Evolutionary conservation across 2,797 vertebrate species (phyloP).

Genomic region (Myotis planiceps): DNA sequence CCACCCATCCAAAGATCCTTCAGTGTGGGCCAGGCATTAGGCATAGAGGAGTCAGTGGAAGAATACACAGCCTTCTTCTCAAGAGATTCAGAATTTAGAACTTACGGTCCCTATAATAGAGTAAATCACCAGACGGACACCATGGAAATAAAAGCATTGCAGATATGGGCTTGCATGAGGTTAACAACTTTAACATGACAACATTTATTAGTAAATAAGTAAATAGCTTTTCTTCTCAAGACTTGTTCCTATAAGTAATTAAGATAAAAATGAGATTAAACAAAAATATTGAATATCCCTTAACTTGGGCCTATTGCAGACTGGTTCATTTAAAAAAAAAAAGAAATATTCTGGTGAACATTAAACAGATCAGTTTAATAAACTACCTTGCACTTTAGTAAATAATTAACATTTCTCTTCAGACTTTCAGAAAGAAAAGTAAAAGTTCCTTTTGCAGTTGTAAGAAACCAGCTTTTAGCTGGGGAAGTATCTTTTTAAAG

Average conservation of each 20-base stretch:
- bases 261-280: conserved; percentile 66
- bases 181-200: conserved; percentile 35
- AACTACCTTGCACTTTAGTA: conserved; percentile 44
- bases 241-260: conserved; percentile 43
- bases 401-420: conserved; percentile 72
- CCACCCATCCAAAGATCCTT: background rate
- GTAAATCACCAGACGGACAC: background rate
- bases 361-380: conserved; percentile 66
- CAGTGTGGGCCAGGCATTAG: background rate
- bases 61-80: background rate
- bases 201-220: background rate
- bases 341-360: conserved; percentile 49
- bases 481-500: background rate
- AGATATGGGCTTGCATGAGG: background rate
- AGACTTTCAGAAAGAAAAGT: conserved; percentile 59
- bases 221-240: conserved; percentile 35
- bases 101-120: too few species aligned
- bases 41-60: background rate
- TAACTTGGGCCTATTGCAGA: background rate
- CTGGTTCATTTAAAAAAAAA: background rate
- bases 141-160: background rate
- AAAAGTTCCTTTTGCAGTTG: conserved; percentile 41
- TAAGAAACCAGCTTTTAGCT: background rate
- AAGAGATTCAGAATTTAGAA: background rate
- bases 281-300: conserved; percentile 21